Base-by-base conservation (phyloP, 2,113 vertebrate genomes). In the Eulemur rufifrons region DNA sequence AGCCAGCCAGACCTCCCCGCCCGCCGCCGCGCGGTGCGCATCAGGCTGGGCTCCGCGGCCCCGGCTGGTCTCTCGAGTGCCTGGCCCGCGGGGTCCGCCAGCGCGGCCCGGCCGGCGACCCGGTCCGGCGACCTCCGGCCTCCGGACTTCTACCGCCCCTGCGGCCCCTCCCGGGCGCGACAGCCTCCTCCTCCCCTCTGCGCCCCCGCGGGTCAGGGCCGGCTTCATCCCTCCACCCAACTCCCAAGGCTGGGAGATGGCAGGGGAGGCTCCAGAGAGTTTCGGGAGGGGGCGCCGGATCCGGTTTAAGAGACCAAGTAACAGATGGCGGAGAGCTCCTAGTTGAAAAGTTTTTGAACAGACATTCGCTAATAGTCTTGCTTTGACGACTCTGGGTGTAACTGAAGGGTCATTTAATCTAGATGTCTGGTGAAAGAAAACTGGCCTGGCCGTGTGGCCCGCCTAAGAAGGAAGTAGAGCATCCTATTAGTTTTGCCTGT, bases 331-430 rank as follows among this genome's bases (percentile, higher is more conserved):
- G 50, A 42, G 87, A 77, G 42, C n/a, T 85, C 20, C 8, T 3
- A 8, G 54, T 68, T 74, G 93, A 59, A 94, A 97, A 94, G 93
- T 96, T 97, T 92, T n/a, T 78, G 71, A 93, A 50, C 59, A 25
- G 66, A 82, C 15, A 2, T 27, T 86, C n/a, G 12, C 77, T 85
- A 59, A 56, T 7, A 64, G 91, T 54, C 37, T 29, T 25, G 66
- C 77, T 89, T 59, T 29, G 82, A 29, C 1, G 13, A 69, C 85
- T 47, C 54, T 0, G 82, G 56, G 29, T 92, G 64, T 52, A 23
- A 63, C 52, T n/a, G 82, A 91, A 91, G 83, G 94, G 91, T 61
- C 61, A 15, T n/a, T 89, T 74, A n/a, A 50, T 68, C n/a, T 59
- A 27, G 84, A 45, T 5, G 85, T 87, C 86, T 80, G 95, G 95